Evolutionary conservation across 2,113 vertebrate species (phyloP), one percentile per base, ranked within the genome.

Genomic region (Nyctereutes procyonoides): DNA sequence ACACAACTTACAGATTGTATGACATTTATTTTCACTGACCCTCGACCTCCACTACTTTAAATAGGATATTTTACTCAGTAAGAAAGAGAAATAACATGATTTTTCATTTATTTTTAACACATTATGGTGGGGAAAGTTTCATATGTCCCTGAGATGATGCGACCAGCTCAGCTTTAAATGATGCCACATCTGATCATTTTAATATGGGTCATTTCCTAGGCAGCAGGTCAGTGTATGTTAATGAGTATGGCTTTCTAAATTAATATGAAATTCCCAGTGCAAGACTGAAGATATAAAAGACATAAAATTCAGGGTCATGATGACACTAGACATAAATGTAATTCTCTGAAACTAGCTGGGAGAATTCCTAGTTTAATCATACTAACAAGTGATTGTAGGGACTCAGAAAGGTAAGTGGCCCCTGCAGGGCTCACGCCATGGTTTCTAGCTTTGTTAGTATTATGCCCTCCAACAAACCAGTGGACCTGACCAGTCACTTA

Each of bases 181-280:
- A 43, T 20, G 73, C 8, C 19, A 32, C 5, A 43, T 20, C 62
- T 55, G 79, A 84, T n/a, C 65, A 74, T 51, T 63, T 65, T 90
- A 60, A 96, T 58, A 43, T 51, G 28, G 53, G 28, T 74, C 56
- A 60, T 28, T 85, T 88, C 60, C 85, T 80, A 69, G 84, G 56
- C 83, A 80, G 60, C 7, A 88, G 65, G 86, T 87, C 67, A 90
- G 62, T 19, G 8, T 30, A 65, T 17, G 24, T 28, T 80, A 95
- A 94, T 84, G 65, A 87, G 87, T 55, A 85, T 20, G 48, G 56
- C 56, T 86, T 93, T 91, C 28, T 51, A 87, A 65, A 76, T 95
- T 79, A 90, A 84, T 43, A 76, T 16, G 55, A 85, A 88, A 83
- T 88, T 20, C 62, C 12, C 76, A 30, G 58, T 26, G 43, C 5